Conservation (phyloP, 2,888 invertebrate genomes). For the Oasisia sp. region DNA sequence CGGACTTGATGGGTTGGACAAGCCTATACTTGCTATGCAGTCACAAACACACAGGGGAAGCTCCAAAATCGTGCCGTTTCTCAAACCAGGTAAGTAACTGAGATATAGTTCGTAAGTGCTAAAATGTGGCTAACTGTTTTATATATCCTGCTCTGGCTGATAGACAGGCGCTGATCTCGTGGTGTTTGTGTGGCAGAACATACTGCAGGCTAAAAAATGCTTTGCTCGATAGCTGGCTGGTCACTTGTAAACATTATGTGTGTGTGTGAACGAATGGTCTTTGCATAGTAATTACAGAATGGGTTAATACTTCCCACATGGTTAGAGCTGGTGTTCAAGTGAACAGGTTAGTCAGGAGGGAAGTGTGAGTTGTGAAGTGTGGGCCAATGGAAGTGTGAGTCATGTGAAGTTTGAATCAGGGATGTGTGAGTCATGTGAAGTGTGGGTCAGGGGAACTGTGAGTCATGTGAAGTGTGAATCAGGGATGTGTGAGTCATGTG, state of each 20-base stretch:
- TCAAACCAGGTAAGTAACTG: slow-evolving; percentile 76
- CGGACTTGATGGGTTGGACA: slow-evolving; percentile 84
- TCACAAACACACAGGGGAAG: slow-evolving; percentile 83
- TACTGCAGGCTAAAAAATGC: neutral
- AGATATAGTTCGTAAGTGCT: neutral
- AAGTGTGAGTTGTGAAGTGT: too few species aligned
- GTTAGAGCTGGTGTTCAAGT: too few species aligned
- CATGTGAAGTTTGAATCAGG: too few species aligned
- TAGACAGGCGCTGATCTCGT: neutral
- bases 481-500: too few species aligned
- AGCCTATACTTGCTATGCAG: slow-evolving; percentile 90
- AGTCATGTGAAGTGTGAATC: too few species aligned
- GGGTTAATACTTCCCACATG: too few species aligned
- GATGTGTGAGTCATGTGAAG: too few species aligned
- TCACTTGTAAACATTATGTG: neutral
- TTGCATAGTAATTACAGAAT: too few species aligned
- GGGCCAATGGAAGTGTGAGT: too few species aligned
- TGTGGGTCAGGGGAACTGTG: too few species aligned
- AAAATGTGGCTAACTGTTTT: neutral
- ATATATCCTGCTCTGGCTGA: neutral
- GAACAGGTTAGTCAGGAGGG: too few species aligned
- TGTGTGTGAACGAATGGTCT: too few species aligned
- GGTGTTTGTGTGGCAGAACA: neutral
- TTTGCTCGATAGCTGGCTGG: neutral
- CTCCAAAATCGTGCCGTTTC: slow-evolving; percentile 84